Percentiles rank a stretch among this genome's conserved stretches.
Conservation (phyloP, 2,888 invertebrate genomes). For the Azorinus chamasolen region DNA sequence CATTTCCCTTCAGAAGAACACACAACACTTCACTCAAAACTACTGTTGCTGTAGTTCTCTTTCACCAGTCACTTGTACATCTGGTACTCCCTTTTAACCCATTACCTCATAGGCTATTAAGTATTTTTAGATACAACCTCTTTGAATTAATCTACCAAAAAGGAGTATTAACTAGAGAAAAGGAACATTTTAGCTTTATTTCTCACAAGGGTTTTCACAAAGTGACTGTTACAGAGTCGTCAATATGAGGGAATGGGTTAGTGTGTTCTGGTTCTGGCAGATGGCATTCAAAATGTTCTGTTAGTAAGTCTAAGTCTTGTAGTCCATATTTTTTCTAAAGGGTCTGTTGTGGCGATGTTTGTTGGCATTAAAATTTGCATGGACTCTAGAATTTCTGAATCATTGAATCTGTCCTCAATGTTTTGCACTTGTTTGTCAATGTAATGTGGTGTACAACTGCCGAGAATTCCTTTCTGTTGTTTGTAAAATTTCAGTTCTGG, state of each 20-base stretch:
- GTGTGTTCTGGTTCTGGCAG: too few species aligned
- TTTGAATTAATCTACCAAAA: too few species aligned
- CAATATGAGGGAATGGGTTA: too few species aligned
- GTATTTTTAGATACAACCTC: too few species aligned
- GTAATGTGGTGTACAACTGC: not conserved
- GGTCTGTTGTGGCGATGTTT: not conserved
- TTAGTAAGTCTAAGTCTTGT: not conserved
- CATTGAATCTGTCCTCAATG: constrained; percentile 23
- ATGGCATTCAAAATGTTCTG: constrained; percentile 3
- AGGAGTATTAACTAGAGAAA: too few species aligned
- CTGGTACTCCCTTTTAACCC: too few species aligned
- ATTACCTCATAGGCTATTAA: too few species aligned
- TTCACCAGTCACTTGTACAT: constrained; percentile 21
- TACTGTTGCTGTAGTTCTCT: constrained; percentile 2
- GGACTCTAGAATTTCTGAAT: constrained; percentile 1
- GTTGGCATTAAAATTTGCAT: constrained; percentile 25
- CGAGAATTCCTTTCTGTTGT: constrained; percentile 10
- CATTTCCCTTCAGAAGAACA: constrained; percentile 8
- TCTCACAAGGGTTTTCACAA: too few species aligned
- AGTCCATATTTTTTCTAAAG: constrained; percentile 7
- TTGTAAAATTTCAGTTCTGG: constrained; percentile 10
- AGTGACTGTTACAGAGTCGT: too few species aligned
- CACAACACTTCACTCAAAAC: not conserved
- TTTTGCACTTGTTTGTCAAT: constrained; percentile 15
- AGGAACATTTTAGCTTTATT: too few species aligned